These are phyloP conservation scores for Anolis apletophallus DNA, from an alignment of 2,797 vertebrate genomes.

Conservation along the genomic window DNA sequence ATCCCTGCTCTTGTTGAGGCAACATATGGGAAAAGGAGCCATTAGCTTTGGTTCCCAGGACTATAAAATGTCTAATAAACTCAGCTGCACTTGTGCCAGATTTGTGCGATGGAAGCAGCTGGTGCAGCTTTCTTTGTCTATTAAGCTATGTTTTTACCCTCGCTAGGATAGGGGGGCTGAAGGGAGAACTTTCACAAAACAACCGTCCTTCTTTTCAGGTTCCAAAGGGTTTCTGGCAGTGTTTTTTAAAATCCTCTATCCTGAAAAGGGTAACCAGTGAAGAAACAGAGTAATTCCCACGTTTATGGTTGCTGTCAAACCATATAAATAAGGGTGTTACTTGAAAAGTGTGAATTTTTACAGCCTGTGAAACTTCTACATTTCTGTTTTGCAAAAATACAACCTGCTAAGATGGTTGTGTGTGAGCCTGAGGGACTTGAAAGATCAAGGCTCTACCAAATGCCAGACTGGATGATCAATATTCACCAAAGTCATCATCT, in stretches of 20 bases:
- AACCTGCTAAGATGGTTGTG: background rate
- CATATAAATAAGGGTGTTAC: no score
- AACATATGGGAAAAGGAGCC: constrained; percentile 62
- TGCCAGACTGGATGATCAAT: background rate
- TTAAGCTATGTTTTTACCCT: constrained; percentile 67
- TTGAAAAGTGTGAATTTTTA: no score
- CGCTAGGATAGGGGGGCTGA: constrained; percentile 62
- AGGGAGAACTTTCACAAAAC: constrained; percentile 44
- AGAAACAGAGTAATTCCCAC: constrained; percentile 22
- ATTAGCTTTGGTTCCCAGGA: constrained; percentile 72
- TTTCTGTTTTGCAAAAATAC: background rate
- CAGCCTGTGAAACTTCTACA: no score
- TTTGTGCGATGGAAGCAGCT: constrained; percentile 64
- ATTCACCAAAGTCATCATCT: no score
- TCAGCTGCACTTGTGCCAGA: constrained; percentile 64
- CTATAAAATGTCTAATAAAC: constrained; percentile 74
- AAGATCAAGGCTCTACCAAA: background rate
- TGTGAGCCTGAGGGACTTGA: background rate
- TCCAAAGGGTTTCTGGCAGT: constrained; percentile 43
- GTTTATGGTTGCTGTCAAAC: background rate
- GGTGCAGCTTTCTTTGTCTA: constrained; percentile 59
- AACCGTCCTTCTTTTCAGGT: constrained; percentile 51
- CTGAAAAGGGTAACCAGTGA: constrained; percentile 18
- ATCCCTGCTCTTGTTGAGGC: constrained; percentile 64
- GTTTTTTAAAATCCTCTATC: background rate